These are phyloP conservation scores for Thamnaconus septentrionalis DNA, from an alignment of 2,113 vertebrate genomes.

Conservation along the genomic window DNA sequence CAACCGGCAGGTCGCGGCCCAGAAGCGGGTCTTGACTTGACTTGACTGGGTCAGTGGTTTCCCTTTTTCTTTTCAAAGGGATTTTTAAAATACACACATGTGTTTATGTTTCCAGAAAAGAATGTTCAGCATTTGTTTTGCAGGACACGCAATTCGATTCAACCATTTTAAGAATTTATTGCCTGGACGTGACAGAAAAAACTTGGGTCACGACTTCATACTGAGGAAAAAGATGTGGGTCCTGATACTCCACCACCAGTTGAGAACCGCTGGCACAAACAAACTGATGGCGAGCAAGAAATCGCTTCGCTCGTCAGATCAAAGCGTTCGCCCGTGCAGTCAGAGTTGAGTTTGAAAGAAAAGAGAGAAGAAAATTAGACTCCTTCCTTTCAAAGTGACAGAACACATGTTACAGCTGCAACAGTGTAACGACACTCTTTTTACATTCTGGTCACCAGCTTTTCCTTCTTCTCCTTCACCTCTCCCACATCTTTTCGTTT, in stretches of 20 bases:
- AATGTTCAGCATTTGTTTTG: conserved; percentile 40
- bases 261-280: conserved; percentile 37
- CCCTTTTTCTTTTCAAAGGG: conserved; percentile 36
- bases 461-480: too few species aligned
- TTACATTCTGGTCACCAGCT: too few species aligned
- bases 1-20: neutral
- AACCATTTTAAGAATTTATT: too few species aligned
- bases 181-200: neutral
- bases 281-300: conserved; percentile 39
- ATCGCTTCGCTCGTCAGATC: conserved; percentile 36
- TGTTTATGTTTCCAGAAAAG: too few species aligned
- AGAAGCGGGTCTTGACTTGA: conserved; percentile 67
- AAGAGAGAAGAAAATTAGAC: neutral
- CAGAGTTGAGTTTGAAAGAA: conserved; percentile 17
- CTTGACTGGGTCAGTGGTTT: conserved; percentile 53
- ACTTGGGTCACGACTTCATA: conserved; percentile 50
- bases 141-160: conserved; percentile 31
- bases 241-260: conserved; percentile 29
- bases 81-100: too few species aligned
- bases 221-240: conserved; percentile 36
- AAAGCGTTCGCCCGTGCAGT: conserved; percentile 20
- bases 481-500: too few species aligned
- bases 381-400: conserved; percentile 42
- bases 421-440: conserved; percentile 7
- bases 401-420: conserved; percentile 47